Evolutionary conservation across 2,888 invertebrate genomes (phyloP).

Genomic region (Girardia tigrina): DNA sequence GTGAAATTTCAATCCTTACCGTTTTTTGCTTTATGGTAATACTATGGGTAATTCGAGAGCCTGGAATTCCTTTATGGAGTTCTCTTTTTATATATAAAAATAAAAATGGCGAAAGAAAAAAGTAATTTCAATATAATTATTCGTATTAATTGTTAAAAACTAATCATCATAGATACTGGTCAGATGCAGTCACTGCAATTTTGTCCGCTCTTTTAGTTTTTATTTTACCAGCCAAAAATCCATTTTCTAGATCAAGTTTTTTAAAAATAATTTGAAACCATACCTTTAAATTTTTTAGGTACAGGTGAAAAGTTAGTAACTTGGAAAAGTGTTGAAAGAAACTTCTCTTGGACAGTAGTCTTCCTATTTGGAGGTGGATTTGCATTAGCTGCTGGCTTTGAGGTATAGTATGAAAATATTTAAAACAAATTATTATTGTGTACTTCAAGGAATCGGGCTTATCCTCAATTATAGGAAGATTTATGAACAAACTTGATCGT

Average conservation of each 20-base stretch:
- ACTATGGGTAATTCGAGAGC: slow-evolving; percentile 42
- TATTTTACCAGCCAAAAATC: slow-evolving; percentile 61
- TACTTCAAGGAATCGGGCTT: slow-evolving; percentile 28
- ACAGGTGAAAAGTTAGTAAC: slow-evolving; percentile 41
- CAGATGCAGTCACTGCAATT: slow-evolving; percentile 56
- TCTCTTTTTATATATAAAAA: slow-evolving; percentile 37
- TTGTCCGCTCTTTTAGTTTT: slow-evolving; percentile 69
- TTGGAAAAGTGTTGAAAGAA: slow-evolving; percentile 70
- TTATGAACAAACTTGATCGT: not conserved
- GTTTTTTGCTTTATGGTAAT: slow-evolving; percentile 41
- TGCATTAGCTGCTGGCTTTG: slow-evolving; percentile 71
- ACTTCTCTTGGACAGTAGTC: slow-evolving; percentile 76
- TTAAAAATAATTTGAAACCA: too few species aligned
- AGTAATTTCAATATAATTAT: not conserved
- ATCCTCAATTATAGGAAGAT: slow-evolving; percentile 26
- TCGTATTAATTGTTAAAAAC: not conserved
- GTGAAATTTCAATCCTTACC: slow-evolving; percentile 41
- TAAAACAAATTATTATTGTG: not conserved
- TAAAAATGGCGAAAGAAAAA: not conserved
- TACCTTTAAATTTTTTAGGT: not conserved
- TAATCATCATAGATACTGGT: slow-evolving; percentile 42
- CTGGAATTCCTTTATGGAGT: slow-evolving; percentile 42
- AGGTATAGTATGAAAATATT: slow-evolving; percentile 46
- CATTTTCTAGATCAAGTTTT: slow-evolving; percentile 42
- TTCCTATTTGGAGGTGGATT: slow-evolving; percentile 71